Base-by-base conservation (phyloP, 2,888 invertebrate species). In the Chymomyza caudatula region DNA sequence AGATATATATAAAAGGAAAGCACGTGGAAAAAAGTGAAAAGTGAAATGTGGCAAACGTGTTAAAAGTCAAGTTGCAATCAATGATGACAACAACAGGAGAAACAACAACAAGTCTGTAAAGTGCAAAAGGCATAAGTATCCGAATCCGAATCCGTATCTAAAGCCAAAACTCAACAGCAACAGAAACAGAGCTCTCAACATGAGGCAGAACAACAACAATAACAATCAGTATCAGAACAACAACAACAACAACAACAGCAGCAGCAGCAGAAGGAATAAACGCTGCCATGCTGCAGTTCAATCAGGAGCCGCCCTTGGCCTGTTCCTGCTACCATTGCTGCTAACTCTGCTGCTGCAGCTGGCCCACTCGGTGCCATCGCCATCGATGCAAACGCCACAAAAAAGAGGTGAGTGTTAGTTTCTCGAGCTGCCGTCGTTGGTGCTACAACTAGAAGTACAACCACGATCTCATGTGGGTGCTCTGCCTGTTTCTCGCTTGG, bases 351-450 rank as follows among this genome's bases (percentile, higher is more conserved):
- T 81, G 15, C 81, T 89, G 82, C 90, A 90, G 80, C 87, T 89
- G 82, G 87, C 90, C 69, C 87, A 89, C 68, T 85, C 89, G 72
- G 86, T 89, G 78, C 88, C 88, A 25, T 89, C 89, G 67, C 88
- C 90, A 65, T 89, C 90, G 63, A 85, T 90, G 85, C 88, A 89
- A 77, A 79, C 89, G 69, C 89, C 89, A 71, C 90, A 90, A 70
- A 90, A 90, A 81, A 74, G 90, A 90, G 90, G 90, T 90, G 79
- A 86, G 85, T 65, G 29, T 37, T 11, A 37, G 29, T 37, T 37
- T 37, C 29, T 23, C 23, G 2, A 23, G 23, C n/a, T n/a, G n/a
- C n/a, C n/a, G n/a, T n/a, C n/a, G n/a, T n/a, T n/a, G n/a, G n/a
- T n/a, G n/a, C n/a, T n/a, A n/a, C n/a, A n/a, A n/a, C n/a, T n/a